phyloP scores from a whole-genome alignment of 2,888 invertebrate genomes.

The Gastrophysa polygoni region DNA sequence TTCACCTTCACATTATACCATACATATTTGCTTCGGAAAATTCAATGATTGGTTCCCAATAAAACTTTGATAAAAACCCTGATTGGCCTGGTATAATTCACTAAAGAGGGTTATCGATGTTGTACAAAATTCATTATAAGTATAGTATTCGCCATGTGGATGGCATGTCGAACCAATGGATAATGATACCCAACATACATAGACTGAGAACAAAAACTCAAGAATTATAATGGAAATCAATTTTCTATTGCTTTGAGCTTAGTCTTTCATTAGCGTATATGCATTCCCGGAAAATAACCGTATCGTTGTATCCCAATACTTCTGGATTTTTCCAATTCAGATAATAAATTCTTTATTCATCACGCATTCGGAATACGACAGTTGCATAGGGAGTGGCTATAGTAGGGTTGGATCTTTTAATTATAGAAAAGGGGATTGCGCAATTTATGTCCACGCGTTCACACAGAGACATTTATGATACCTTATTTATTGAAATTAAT shows the following conservation, averaged over 20 bases:
- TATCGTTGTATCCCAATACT: neutral
- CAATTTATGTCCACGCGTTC: constrained; percentile 46
- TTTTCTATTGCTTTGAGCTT: neutral
- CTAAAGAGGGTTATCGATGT: too few relatives aligned
- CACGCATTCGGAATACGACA: constrained; percentile 43
- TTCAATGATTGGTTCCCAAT: too few relatives aligned
- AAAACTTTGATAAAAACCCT: too few relatives aligned
- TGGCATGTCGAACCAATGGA: too few relatives aligned
- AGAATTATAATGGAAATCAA: neutral
- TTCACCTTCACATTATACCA: too few relatives aligned
- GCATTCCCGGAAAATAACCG: constrained; percentile 3
- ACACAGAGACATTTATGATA: constrained; percentile 45
- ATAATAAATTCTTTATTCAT: constrained; percentile 45
- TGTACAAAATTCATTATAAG: too few relatives aligned
- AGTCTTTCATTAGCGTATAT: neutral
- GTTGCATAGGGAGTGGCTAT: constrained; percentile 43
- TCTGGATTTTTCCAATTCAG: neutral
- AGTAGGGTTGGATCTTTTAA: constrained; percentile 50
- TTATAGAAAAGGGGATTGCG: constrained; percentile 49
- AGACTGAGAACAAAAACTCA: too few relatives aligned
- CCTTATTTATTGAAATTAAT: constrained; percentile 45
- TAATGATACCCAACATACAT: too few relatives aligned
- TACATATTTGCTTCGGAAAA: too few relatives aligned
- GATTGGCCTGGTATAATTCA: too few relatives aligned
- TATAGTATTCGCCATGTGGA: too few relatives aligned